Conservation (phyloP, 1,140 invertebrate species). For the Aphis gossypii region DNA sequence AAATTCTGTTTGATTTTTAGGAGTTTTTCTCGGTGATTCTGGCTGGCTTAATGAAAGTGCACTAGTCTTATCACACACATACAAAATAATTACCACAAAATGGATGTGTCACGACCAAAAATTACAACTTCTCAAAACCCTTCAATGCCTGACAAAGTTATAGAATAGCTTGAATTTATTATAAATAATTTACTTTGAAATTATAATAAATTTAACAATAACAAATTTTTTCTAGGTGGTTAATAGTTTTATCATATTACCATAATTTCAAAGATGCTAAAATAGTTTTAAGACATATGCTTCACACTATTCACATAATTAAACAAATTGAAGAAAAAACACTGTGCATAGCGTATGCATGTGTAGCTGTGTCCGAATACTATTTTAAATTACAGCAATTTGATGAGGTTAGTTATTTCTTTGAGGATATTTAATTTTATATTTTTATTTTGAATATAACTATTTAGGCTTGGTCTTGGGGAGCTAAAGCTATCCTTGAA, state of each 20-base stretch:
- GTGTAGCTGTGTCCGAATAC: not conserved
- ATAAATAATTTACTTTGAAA: not conserved
- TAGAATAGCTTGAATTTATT: not conserved
- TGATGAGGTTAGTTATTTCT: too few species aligned
- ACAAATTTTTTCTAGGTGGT: constrained; percentile 55
- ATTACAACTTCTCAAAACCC: constrained; percentile 74
- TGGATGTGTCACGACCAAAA: constrained; percentile 65
- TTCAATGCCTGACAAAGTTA: constrained; percentile 69
- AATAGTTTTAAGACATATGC: not conserved
- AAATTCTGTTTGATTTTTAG: constrained; percentile 60
- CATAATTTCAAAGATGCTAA: constrained; percentile 72
- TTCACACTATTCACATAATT: not conserved
- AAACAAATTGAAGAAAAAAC: not conserved
- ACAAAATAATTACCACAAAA: constrained; percentile 69
- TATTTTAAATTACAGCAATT: too few species aligned
- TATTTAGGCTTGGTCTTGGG: not conserved
- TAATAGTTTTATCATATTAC: constrained; percentile 69
- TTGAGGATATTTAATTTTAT: too few species aligned
- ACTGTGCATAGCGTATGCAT: not conserved
- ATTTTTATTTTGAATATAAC: not conserved
- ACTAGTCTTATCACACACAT: constrained; percentile 72
- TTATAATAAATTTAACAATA: constrained; percentile 40
- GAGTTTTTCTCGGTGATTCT: constrained; percentile 83
- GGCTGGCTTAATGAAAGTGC: constrained; percentile 82
- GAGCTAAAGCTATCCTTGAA: not conserved